Evolutionary conservation across 2,888 invertebrate genomes (phyloP), one percentile per base, ranked within the genome.

Genomic region (Danaus chrysippus): DNA sequence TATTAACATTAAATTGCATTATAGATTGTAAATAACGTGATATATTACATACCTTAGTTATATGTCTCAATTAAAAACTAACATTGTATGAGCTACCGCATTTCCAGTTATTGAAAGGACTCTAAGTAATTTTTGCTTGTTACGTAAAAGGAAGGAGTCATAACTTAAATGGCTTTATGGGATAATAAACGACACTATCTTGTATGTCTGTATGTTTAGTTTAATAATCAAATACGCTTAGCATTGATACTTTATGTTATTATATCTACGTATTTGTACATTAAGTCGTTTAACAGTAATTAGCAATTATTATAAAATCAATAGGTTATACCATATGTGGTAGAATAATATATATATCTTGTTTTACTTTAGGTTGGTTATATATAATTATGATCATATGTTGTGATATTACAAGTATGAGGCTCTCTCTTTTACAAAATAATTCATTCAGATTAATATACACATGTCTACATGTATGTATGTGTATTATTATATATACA

Each of bases 41-140:
- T 70, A 63, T 69, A 68, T 68, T 62, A 64, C 64, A 65, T 62
- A 65, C 52, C 62, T 55, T 63, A 59, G 55, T 64, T 68, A 68
- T 70, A 70, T 70, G 70, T 71, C 71, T 71, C 66, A 69, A 70
- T 71, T 68, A 65, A 68, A 66, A 67, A 54, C 66, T 58, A 64
- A 61, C 59, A 66, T 68, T 65, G 60, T 59, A 60, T 65, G 65
- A 63, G 63, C 64, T 68, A 70, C 62, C 61, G 67, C 63, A 63
- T 68, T 65, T 66, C 62, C 46, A 54, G 58, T 23, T 42, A 62
- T 61, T 59, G 60, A 70, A 68, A 69, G 69, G 23, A 34, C 23
- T 69, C 61, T 61, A 52, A 61, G 61, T 42, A 58, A 44, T 61
- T 59, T n/a, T 46, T 42, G 64, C 60, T 65, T 66, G 64, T 69